Evolutionary conservation across 1,140 invertebrate genomes (phyloP).

Genomic region (Heliconius himera): DNA sequence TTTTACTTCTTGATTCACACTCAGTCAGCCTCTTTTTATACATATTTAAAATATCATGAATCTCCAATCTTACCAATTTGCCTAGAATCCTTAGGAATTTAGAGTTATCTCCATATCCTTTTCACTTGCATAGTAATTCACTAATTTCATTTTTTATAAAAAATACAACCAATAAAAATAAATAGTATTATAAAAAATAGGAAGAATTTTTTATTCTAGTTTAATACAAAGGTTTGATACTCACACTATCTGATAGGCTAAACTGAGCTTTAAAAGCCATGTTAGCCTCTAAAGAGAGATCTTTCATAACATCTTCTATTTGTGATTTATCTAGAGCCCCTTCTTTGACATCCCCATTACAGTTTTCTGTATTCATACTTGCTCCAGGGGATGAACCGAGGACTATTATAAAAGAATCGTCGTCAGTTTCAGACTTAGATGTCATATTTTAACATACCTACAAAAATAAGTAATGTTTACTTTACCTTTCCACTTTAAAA

Average conservation of each 20-base stretch:
- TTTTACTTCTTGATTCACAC: too few species aligned
- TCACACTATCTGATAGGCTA: slow-evolving; percentile 62
- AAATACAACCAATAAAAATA: too few species aligned
- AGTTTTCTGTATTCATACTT: slow-evolving; percentile 58
- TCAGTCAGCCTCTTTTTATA: too few species aligned
- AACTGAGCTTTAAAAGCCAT: slow-evolving; percentile 67
- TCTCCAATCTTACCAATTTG: too few species aligned
- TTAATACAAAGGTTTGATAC: slow-evolving; percentile 18
- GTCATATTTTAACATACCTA: slow-evolving; percentile 51
- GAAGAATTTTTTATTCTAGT: too few species aligned
- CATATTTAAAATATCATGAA: too few species aligned
- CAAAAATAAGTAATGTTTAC: neutral
- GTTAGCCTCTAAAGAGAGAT: slow-evolving; percentile 58
- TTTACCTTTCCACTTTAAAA: too few species aligned
- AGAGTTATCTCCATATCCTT: too few species aligned
- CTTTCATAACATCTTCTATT: slow-evolving; percentile 67
- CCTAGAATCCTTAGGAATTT: too few species aligned
- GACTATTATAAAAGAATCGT: slow-evolving; percentile 74
- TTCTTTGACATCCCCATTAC: slow-evolving; percentile 48
- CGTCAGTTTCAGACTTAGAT: slow-evolving; percentile 58
- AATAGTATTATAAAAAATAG: too few species aligned
- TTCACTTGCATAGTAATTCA: too few species aligned
- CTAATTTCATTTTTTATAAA: too few species aligned
- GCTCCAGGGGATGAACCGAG: slow-evolving; percentile 67
- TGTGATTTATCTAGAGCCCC: slow-evolving; percentile 51